Percentiles rank a stretch among this genome's conserved stretches.
Conservation (phyloP, 2,888 invertebrate species). For the Salpingus planirostris region DNA sequence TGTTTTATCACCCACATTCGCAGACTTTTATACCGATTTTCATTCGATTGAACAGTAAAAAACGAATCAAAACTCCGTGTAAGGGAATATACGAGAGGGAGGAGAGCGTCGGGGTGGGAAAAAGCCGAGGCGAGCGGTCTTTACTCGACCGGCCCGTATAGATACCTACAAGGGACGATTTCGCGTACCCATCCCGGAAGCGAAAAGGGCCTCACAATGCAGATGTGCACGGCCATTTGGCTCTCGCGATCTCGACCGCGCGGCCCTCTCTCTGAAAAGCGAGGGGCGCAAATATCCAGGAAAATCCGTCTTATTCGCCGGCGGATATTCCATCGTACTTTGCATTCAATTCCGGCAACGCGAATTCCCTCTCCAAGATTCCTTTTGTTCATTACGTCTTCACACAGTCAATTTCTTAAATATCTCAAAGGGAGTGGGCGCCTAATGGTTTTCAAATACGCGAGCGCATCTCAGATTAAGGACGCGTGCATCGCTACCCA, state of each 20-base stretch:
- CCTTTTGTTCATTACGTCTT: slow-evolving; percentile 21
- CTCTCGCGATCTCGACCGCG: too few species aligned
- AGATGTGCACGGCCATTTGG: too few species aligned
- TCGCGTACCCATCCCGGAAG: too few species aligned
- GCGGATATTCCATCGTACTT: slow-evolving; percentile 13
- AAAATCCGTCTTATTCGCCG: too few species aligned
- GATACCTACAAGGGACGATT: too few species aligned
- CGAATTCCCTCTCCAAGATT: slow-evolving; percentile 20
- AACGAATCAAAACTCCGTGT: slow-evolving; percentile 31
- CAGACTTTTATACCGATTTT: slow-evolving; percentile 35
- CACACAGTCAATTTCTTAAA: slow-evolving; percentile 19
- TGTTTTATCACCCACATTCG: slow-evolving; percentile 35
- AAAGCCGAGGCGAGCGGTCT: slow-evolving; percentile 7
- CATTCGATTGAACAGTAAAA: slow-evolving; percentile 36
- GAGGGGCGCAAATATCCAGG: too few species aligned
- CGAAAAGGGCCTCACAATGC: too few species aligned
- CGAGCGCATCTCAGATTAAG: too few species aligned
- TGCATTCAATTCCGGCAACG: slow-evolving; percentile 17
- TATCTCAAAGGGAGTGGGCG: slow-evolving; percentile 10
- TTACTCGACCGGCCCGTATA: too few species aligned
- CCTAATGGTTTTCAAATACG: not conserved
- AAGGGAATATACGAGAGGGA: slow-evolving; percentile 31
- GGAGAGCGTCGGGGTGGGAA: slow-evolving; percentile 27
- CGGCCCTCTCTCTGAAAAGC: too few species aligned
- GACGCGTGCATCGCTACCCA: too few species aligned